Base-by-base conservation (phyloP, 2,888 invertebrate genomes). In the Griposia aprilina region DNA sequence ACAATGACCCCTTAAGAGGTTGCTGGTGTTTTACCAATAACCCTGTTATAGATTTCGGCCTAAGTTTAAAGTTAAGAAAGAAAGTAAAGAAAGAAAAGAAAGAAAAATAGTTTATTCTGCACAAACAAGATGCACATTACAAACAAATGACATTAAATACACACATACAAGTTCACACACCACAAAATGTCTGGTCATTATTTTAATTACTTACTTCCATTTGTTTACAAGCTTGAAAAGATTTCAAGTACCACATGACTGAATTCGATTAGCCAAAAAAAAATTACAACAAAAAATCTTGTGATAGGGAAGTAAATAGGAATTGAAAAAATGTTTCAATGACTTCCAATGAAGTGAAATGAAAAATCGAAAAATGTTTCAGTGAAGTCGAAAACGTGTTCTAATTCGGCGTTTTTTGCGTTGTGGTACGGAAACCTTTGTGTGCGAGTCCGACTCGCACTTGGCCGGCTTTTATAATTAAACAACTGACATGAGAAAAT, bases 201-300 rank as follows among this genome's bases (percentile, higher is more conserved):
- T 57, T 48, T 41, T 4, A 7, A 63, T 55, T 30, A 48, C 20
- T 17, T 50, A 50, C 65, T 59, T 48, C 20, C 17, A 48, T 76
- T 71, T 59, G 66, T 74, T 60, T 55, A 48, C 17, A 60, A 30
- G 30, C 48, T 63, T 78, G 60, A 76, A 59, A 20, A 45, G n/a
- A 67, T 72, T 67, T 7, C 55, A 57, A 30, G 55, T 36, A 69
- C 10, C 71, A 72, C 59, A 69, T 65, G 50, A 69, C 59, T 82
- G 83, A 55, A 57, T 26, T 72, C 68, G 30, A 65, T 75, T 50
- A 52, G 10, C 20, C 20, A 73, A 48, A 68, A 74, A 74, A 70
- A 67, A 74, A 48, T 6, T 17, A 7, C 30, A 30, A 20, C n/a
- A 72, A 66, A 50, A 73, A 50, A 48, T 15, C n/a, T 50, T n/a